Evolutionary conservation across 1,140 invertebrate genomes (phyloP).

Genomic region (Macrocentrus cingulum): DNA sequence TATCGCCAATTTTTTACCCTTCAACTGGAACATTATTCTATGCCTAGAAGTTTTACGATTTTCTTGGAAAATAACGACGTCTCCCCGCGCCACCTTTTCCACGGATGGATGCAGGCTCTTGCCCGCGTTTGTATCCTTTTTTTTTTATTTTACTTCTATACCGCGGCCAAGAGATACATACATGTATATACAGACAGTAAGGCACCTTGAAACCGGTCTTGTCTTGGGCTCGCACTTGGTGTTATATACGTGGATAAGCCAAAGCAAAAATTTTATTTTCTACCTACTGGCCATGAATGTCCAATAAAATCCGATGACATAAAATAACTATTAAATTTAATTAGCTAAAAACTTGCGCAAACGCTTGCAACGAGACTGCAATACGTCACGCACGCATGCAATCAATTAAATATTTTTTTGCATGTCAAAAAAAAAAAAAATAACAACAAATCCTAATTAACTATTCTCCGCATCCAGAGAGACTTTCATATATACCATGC

Average conservation of each 20-base stretch:
- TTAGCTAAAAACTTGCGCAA: too few relatives aligned
- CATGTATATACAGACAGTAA: constrained; percentile 37
- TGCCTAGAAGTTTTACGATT: constrained; percentile 17
- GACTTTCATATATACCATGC: background rate
- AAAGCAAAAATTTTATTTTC: too few relatives aligned
- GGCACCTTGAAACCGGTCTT: constrained; percentile 39
- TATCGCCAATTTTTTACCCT: constrained; percentile 4
- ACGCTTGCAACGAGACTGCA: too few relatives aligned
- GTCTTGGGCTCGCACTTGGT: constrained; percentile 14
- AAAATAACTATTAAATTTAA: too few relatives aligned
- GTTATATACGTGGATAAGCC: background rate
- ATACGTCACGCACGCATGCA: too few relatives aligned
- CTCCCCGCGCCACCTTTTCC: background rate
- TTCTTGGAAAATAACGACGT: constrained; percentile 12
- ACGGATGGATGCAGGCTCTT: background rate
- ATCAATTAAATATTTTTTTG: too few relatives aligned
- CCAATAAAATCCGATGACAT: too few relatives aligned
- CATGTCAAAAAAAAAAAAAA: too few relatives aligned
- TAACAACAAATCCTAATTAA: too few relatives aligned
- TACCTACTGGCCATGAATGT: too few relatives aligned
- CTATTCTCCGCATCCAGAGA: too few relatives aligned
- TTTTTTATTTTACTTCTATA: constrained; percentile 3
- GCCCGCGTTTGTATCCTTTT: background rate
- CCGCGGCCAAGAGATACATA: background rate
- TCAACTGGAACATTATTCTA: constrained; percentile 7